Evolutionary conservation across 2,113 vertebrate species (phyloP).

Genomic region (Hydrochoerus hydrochaeris): DNA sequence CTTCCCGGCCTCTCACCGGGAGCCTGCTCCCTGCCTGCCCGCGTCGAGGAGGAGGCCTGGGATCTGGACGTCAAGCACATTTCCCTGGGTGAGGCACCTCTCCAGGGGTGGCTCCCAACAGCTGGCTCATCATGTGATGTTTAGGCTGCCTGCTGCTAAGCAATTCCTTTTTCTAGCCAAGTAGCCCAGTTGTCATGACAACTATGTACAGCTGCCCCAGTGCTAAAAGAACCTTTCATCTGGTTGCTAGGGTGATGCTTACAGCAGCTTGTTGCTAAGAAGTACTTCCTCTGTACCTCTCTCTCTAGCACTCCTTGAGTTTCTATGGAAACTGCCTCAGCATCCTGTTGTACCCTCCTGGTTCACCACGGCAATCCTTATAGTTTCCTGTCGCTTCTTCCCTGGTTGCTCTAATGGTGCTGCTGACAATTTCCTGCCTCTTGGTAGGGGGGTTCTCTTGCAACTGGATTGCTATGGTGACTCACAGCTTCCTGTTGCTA

Average conservation of each 20-base stretch:
- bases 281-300: constrained; percentile 79
- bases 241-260: constrained; percentile 78
- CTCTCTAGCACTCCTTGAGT: constrained; percentile 75
- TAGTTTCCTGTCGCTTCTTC: constrained; percentile 80
- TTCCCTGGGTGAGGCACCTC: constrained; percentile 83
- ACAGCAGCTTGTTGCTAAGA: constrained; percentile 80
- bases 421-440: constrained; percentile 81
- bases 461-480: constrained; percentile 78
- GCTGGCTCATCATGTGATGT: constrained; percentile 72
- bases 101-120: constrained; percentile 78
- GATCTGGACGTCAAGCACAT: constrained; percentile 86
- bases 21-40: constrained; percentile 81
- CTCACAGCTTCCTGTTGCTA: constrained; percentile 80
- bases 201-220: constrained; percentile 75
- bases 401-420: constrained; percentile 81
- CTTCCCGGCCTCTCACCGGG: constrained; percentile 80
- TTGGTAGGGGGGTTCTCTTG: constrained; percentile 77
- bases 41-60: constrained; percentile 85
- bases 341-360: constrained; percentile 80
- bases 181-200: constrained; percentile 76
- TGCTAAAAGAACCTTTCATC: constrained; percentile 76
- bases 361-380: constrained; percentile 76
- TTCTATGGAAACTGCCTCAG: constrained; percentile 83
- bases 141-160: constrained; percentile 76
- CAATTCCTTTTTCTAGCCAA: constrained; percentile 77